Evolutionary conservation across 2,888 invertebrate genomes (phyloP).

Genomic region (Nematopogon swammerdamellus): DNA sequence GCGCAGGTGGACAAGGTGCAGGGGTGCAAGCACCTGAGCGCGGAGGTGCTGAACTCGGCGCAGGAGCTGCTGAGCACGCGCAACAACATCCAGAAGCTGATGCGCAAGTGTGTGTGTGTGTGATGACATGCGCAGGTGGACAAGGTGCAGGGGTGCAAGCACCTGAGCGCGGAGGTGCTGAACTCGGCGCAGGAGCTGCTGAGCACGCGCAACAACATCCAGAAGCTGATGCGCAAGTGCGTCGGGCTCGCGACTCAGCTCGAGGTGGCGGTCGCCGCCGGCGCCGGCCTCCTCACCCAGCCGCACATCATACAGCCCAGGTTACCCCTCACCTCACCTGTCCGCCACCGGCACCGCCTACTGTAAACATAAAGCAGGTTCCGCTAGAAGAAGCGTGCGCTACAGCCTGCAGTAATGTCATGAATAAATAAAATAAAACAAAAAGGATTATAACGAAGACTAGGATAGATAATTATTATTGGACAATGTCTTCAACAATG

Average conservation of each 20-base stretch:
- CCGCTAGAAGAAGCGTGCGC: too few relatives aligned
- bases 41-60: conserved; percentile 76
- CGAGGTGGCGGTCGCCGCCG: conserved; percentile 75
- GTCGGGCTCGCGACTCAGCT: conserved; percentile 75
- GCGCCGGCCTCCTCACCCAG: conserved; percentile 71
- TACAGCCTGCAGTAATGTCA: too few relatives aligned
- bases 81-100: conserved; percentile 71
- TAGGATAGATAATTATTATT: too few relatives aligned
- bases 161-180: conserved; percentile 72
- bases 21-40: conserved; percentile 65
- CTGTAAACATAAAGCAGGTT: too few relatives aligned
- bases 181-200: conserved; percentile 76
- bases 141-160: conserved; percentile 67
- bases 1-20: conserved; percentile 66
- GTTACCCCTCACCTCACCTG: conserved; percentile 46
- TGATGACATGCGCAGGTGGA: conserved; percentile 50
- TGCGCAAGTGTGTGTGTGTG: conserved; percentile 90
- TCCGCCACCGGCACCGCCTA: too few relatives aligned
- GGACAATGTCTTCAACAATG: too few relatives aligned
- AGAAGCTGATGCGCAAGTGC: conserved; percentile 81
- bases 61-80: conserved; percentile 71
- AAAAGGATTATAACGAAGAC: too few relatives aligned
- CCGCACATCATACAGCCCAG: conserved; percentile 64
- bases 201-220: conserved; percentile 72
- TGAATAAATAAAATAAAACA: too few relatives aligned